Percentiles rank a stretch among this genome's conserved stretches.
Evolutionary conservation across 1,140 invertebrate species (phyloP).

Genomic region (Tyrophagus putrescentiae): DNA sequence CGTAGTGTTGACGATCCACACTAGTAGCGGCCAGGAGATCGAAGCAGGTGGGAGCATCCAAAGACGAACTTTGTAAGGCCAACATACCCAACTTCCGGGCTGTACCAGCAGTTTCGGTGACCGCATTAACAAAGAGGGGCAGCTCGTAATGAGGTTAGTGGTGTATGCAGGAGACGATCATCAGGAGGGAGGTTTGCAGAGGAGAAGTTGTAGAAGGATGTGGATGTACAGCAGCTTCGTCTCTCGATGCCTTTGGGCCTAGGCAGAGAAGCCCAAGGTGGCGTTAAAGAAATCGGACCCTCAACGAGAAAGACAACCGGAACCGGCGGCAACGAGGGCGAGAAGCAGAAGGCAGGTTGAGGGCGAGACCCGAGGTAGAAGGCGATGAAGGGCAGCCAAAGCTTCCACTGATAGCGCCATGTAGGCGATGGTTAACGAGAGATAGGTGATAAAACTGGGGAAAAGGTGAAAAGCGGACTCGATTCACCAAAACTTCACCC

Average conservation of each 20-base stretch:
- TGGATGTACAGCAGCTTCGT: neutral
- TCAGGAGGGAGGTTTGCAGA: neutral
- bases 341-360: neutral
- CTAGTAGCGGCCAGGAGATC: neutral
- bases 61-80: neutral
- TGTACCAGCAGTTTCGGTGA: constrained; percentile 15
- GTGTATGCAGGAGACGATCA: neutral
- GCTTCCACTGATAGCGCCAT: neutral
- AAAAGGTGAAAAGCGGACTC: neutral
- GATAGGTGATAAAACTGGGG: neutral
- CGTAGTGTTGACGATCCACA: constrained; percentile 5
- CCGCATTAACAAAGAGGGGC: constrained; percentile 5
- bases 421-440: neutral
- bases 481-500: neutral
- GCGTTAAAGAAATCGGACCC: neutral
- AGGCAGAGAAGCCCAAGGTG: too few species aligned
- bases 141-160: neutral
- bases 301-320: neutral
- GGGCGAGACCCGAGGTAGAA: neutral
- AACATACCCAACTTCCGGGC: neutral
- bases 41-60: neutral
- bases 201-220: neutral
- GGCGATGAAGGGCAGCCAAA: neutral
- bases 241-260: neutral
- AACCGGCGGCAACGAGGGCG: neutral